A percentile compares a stretch with the other conserved stretches of the same genome.
These are phyloP conservation scores for Pteropus alecto DNA, from an alignment of 2,113 vertebrate species.

Conservation along the genomic window DNA sequence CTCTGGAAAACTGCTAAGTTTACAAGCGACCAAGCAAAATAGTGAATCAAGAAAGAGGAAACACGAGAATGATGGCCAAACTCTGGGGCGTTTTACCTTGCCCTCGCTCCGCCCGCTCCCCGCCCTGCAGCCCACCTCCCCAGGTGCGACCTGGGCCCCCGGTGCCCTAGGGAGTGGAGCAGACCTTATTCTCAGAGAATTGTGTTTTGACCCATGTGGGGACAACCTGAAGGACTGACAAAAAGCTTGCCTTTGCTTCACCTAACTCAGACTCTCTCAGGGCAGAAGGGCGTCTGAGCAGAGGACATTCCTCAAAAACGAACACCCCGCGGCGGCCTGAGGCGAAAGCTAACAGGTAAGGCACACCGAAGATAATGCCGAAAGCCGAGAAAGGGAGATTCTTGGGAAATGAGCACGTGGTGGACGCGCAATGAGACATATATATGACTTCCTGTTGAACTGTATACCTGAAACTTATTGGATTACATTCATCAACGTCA, in stretches of 20 bases:
- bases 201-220: neutral
- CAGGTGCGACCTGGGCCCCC: neutral
- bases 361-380: neutral
- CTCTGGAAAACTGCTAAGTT: neutral
- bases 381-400: neutral
- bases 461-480: no score
- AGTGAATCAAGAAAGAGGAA: neutral
- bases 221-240: neutral
- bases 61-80: neutral
- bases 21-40: neutral
- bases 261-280: neutral
- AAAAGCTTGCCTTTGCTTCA: neutral
- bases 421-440: no score
- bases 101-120: neutral
- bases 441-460: no score
- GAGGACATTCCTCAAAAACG: neutral
- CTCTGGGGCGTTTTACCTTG: neutral
- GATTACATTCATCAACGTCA: no score
- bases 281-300: neutral
- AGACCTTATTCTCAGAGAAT: neutral
- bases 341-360: neutral
- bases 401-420: neutral
- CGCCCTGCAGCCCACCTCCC: neutral
- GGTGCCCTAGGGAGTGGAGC: neutral
- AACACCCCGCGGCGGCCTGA: neutral